Evolutionary conservation across 1,140 invertebrate species (phyloP), one percentile per base, ranked within the genome.

Genomic region (Drosophila fuyamai): DNA sequence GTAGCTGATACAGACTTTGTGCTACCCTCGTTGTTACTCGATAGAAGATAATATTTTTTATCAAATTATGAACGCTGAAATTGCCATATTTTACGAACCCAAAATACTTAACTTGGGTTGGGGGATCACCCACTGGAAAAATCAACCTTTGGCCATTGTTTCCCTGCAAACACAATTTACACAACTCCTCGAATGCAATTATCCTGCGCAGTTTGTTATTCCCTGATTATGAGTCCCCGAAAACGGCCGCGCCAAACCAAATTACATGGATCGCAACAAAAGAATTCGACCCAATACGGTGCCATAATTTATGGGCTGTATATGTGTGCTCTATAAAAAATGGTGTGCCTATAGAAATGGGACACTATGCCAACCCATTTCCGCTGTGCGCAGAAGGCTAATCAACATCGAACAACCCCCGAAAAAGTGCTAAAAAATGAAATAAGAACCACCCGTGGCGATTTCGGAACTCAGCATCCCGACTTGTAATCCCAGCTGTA

Each of bases 401-500:
- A 90, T 90, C 81, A 90, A 81, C 66, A 63, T 66, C 40, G 32
- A 76, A 51, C 77, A 81, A 90, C 85, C 85, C 81, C 51, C 65
- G 58, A 23, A 51, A 53, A 14, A 36, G 4, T 40, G 43, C 38
- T 62, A 81, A 65, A 76, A 81, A 81, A 79, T n/a, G 36, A 44
- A 68, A 32, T 7, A 32, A 65, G 43, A 72, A 79, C 85, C 82
- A 86, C 83, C 83, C 84, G 83, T 73, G 35, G 83, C 44, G 78
- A 50, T 54, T 38, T 61, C 48, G 70, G 50, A 76, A 79, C 72
- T 68, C 79, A 29, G 86, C 72, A 61, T 75, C 46, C 55, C 51
- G 56, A 29, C 61, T 72, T 91, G 89, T 91, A 91, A 91, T 91
- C 89, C 88, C 89, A 76, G 83, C 89, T 91, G 89, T 91, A 91